phyloP scores from a whole-genome alignment of 1,140 invertebrate genomes.

The Dryas iulia region DNA sequence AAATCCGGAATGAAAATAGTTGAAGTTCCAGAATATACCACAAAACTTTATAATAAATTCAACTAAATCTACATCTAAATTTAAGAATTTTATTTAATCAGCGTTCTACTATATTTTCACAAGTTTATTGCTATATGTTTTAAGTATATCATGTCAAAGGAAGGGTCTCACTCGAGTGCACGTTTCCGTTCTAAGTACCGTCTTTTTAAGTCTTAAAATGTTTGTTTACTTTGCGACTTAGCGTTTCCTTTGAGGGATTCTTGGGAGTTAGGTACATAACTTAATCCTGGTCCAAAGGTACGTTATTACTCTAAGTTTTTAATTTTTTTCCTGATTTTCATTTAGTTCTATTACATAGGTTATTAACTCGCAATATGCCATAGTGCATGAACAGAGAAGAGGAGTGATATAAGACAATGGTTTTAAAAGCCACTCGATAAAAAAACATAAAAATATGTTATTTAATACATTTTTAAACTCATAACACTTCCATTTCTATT shows the following conservation, averaged over 20 bases:
- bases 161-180: constrained; percentile 8
- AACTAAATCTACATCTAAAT: neutral
- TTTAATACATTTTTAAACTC: no score
- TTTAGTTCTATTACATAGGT: no score
- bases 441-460: no score
- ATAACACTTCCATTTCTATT: no score
- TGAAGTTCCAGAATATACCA: no score
- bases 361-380: no score
- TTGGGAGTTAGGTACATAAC: constrained; percentile 22
- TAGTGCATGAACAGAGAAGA: no score
- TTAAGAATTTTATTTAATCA: neutral
- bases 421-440: no score
- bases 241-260: constrained; percentile 24
- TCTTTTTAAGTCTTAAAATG: constrained; percentile 27
- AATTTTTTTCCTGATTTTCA: neutral
- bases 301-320: neutral
- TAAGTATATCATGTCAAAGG: constrained; percentile 1
- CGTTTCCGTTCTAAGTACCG: constrained; percentile 6
- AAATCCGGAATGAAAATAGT: no score
- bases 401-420: no score
- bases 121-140: neutral
- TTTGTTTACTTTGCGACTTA: constrained; percentile 27
- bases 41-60: no score
- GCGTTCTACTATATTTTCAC: neutral
- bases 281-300: constrained; percentile 3